A percentile compares a stretch with the other conserved stretches of the same genome.
Conservation (phyloP, 2,888 invertebrate species). For the Cerastis rubricosa region DNA sequence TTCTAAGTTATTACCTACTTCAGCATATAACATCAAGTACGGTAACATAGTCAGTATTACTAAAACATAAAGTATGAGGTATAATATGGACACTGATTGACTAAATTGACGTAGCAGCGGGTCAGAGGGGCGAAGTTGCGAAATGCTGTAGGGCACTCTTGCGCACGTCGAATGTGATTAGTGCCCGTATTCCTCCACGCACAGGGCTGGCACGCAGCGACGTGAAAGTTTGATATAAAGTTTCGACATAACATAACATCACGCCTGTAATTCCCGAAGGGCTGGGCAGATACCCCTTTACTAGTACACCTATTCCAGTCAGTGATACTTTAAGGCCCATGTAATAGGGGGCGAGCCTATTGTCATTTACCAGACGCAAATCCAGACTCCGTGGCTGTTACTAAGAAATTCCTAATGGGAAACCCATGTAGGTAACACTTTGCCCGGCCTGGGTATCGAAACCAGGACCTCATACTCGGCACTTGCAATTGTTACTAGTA, state of each 20-base stretch:
- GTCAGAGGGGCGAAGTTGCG: slow-evolving; percentile 57
- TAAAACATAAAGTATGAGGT: slow-evolving; percentile 10
- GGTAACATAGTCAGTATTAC: slow-evolving; percentile 1
- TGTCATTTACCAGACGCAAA: neutral
- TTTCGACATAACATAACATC: neutral
- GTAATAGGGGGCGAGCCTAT: neutral
- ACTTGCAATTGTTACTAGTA: neutral
- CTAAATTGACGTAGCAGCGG: slow-evolving; percentile 43
- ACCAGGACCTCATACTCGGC: neutral
- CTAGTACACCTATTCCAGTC: neutral
- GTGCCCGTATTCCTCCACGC: slow-evolving; percentile 57
- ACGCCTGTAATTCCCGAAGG: neutral
- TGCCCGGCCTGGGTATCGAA: neutral
- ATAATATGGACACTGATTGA: slow-evolving; percentile 37
- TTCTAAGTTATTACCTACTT: neutral
- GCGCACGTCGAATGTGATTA: slow-evolving; percentile 67
- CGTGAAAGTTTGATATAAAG: neutral
- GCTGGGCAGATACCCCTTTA: neutral
- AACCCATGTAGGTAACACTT: neutral
- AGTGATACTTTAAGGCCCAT: neutral
- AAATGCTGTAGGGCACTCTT: slow-evolving; percentile 63
- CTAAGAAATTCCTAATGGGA: neutral
- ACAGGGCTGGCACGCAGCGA: slow-evolving; percentile 52
- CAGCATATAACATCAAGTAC: neutral
- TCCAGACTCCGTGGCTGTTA: neutral